Percentiles rank a stretch among this genome's conserved stretches.
phyloP scores from a whole-genome alignment of 2,888 invertebrate genomes.

The Nomada lathburiana region DNA sequence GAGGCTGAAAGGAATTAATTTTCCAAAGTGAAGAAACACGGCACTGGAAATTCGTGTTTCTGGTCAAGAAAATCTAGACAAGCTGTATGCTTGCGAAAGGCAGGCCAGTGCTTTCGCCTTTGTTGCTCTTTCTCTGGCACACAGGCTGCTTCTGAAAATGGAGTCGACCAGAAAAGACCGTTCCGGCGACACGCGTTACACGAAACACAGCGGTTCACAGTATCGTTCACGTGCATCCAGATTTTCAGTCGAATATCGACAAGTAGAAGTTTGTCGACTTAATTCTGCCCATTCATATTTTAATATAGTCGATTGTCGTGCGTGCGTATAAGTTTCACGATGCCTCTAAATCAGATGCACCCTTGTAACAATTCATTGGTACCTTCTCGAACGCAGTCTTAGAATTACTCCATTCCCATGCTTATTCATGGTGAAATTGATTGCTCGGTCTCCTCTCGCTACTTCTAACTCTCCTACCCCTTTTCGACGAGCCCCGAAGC shows the following conservation, averaged over 20 bases:
- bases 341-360: too few relatives aligned
- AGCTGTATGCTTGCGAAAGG: background rate
- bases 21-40: conserved; percentile 22
- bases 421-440: too few relatives aligned
- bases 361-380: too few relatives aligned
- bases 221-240: too few relatives aligned
- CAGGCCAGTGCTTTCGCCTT: too few relatives aligned
- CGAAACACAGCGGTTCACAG: background rate
- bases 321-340: too few relatives aligned
- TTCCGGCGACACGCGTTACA: background rate
- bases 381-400: too few relatives aligned
- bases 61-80: conserved; percentile 19
- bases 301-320: too few relatives aligned
- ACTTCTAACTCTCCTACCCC: conserved; percentile 2
- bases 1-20: background rate
- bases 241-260: too few relatives aligned
- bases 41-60: conserved; percentile 34
- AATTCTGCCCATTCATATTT: too few relatives aligned
- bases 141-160: background rate
- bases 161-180: conserved; percentile 13
- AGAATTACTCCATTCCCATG: too few relatives aligned
- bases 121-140: background rate
- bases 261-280: too few relatives aligned
- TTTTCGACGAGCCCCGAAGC: background rate
- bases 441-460: background rate